These are phyloP conservation scores for Irena cyanogastra DNA, from an alignment of 2,113 vertebrate genomes.

Conservation along the genomic window DNA sequence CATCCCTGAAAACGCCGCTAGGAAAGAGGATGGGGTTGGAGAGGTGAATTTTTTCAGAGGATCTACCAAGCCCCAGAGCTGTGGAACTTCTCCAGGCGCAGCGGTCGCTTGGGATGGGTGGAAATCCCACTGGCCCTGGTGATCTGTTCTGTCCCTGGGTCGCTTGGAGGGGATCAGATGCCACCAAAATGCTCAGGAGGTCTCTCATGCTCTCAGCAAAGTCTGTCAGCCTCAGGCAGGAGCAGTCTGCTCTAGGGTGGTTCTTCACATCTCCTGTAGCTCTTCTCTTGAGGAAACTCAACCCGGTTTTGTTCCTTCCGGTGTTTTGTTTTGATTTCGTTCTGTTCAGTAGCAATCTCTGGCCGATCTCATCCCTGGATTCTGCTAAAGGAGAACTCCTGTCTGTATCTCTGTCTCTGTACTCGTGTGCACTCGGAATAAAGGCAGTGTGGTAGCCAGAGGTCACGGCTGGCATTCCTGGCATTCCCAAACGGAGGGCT, in stretches of 20 bases:
- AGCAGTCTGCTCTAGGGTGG: background rate
- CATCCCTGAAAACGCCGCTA: background rate
- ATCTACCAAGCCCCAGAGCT: background rate
- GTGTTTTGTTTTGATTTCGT: background rate
- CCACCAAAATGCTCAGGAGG: background rate
- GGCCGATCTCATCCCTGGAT: conserved; percentile 50
- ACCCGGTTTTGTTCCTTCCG: background rate
- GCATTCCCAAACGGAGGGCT: conserved; percentile 75
- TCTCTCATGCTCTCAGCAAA: background rate
- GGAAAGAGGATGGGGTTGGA: background rate
- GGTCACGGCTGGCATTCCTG: background rate
- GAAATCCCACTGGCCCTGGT: background rate
- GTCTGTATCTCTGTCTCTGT: conserved; percentile 15
- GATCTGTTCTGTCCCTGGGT: background rate
- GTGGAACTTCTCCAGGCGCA: background rate
- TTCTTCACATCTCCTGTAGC: conserved; percentile 16
- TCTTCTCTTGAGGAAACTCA: conserved; percentile 6
- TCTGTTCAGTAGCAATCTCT: background rate
- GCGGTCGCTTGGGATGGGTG: accelerated
- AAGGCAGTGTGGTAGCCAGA: background rate
- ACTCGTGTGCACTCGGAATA: background rate
- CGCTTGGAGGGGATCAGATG: background rate
- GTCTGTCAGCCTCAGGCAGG: background rate
- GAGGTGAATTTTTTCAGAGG: background rate
- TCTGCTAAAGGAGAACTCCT: conserved; percentile 19